Conservation (phyloP, 2,888 invertebrate species). For the Mesochorus sp. region DNA sequence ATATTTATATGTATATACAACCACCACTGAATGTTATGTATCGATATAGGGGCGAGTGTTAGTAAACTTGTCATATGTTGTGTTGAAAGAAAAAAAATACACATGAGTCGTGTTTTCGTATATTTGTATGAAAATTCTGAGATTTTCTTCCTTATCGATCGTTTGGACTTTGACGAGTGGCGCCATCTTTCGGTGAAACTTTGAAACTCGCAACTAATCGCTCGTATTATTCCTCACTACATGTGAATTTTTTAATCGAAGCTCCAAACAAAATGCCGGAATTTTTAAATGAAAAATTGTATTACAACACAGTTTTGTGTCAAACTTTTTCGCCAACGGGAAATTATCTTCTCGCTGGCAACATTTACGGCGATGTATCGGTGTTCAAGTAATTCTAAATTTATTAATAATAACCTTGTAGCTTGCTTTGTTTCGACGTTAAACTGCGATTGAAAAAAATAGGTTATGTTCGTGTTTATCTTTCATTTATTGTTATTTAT, state of each 20-base stretch:
- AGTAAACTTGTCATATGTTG: neutral
- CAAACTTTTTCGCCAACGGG: conserved; percentile 94
- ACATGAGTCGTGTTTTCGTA: neutral
- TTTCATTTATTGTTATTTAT: conserved; percentile 46
- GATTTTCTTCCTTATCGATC: conserved; percentile 37
- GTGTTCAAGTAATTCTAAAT: conserved; percentile 90
- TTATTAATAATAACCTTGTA: neutral
- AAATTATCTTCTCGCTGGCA: conserved; percentile 91
- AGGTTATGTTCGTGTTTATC: conserved; percentile 45
- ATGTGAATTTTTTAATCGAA: neutral
- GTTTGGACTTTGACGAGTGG: neutral
- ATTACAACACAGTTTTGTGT: conserved; percentile 91
- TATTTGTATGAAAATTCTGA: neutral
- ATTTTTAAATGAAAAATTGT: conserved; percentile 82
- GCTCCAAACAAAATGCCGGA: conserved; percentile 67
- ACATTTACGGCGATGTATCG: conserved; percentile 92
- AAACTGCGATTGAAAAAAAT: neutral
- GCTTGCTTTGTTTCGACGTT: neutral
- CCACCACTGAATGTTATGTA: neutral
- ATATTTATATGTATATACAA: conserved; percentile 8
- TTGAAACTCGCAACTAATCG: neutral
- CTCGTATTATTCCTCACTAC: too few relatives aligned
- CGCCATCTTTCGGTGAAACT: neutral
- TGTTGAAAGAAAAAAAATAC: conserved; percentile 3
- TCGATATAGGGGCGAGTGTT: conserved; percentile 18